Evolutionary conservation across 2,113 vertebrate species (phyloP).

Genomic region (Zapus hudsonius): DNA sequence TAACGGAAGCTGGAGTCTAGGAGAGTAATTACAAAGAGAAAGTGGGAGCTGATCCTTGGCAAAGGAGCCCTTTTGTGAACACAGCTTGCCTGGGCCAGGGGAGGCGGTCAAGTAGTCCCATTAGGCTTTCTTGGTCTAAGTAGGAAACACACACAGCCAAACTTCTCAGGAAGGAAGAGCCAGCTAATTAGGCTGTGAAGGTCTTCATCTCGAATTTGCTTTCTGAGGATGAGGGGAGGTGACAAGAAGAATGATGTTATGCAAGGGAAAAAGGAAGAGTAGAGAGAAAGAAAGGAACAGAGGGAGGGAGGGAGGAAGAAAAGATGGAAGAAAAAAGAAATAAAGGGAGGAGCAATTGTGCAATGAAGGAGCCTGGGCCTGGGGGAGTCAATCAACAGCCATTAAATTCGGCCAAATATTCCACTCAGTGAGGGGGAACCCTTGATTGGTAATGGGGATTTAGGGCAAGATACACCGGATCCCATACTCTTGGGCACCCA

Average conservation of each 20-base stretch:
- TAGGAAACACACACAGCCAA: conserved; percentile 63
- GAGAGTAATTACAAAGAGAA: conserved; percentile 15
- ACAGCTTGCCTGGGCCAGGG: neutral
- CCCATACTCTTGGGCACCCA: too few relatives aligned
- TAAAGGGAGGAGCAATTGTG: neutral
- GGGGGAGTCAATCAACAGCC: too few relatives aligned
- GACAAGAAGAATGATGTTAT: neutral
- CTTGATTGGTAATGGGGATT: too few relatives aligned
- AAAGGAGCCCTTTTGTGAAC: neutral
- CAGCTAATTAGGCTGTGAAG: conserved; percentile 56
- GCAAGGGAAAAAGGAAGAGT: too few relatives aligned
- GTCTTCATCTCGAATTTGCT: conserved; percentile 38
- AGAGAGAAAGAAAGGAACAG: too few relatives aligned
- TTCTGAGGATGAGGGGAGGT: neutral
- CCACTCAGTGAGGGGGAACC: too few relatives aligned
- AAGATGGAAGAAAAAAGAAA: too few relatives aligned
- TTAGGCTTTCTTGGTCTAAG: conserved; percentile 62
- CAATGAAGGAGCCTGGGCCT: too few relatives aligned
- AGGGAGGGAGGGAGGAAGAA: too few relatives aligned
- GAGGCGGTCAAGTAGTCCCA: neutral
- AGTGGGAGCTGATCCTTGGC: neutral
- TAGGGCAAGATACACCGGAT: too few relatives aligned
- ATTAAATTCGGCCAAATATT: too few relatives aligned
- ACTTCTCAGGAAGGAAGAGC: conserved; percentile 54
- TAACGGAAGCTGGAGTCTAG: neutral